Evolutionary conservation across 2,888 invertebrate genomes (phyloP).

Genomic region (Lycia hirtaria): DNA sequence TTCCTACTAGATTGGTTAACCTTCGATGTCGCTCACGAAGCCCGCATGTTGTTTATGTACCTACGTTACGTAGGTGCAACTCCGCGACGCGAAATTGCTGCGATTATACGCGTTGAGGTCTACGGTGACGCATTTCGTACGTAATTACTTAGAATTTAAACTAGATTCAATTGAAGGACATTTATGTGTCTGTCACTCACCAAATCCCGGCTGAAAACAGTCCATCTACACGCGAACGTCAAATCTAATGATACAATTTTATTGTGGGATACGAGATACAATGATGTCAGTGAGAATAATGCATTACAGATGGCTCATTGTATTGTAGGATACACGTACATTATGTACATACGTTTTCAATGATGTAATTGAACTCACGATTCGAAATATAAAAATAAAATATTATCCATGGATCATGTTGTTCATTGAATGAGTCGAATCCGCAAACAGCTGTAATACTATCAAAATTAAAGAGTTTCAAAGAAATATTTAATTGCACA

Average conservation of each 20-base stretch:
- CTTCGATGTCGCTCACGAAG: constrained; percentile 47
- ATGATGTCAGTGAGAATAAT: constrained; percentile 13
- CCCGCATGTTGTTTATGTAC: constrained; percentile 46
- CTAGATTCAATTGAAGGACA: background rate
- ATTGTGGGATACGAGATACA: constrained; percentile 6
- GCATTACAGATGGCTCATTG: constrained; percentile 6
- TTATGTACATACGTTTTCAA: background rate
- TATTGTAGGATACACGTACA: constrained; percentile 1
- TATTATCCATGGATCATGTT: constrained; percentile 14
- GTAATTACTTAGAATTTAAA: constrained; percentile 40
- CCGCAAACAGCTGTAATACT: constrained; percentile 3
- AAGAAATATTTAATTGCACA: background rate
- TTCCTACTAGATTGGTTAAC: constrained; percentile 49
- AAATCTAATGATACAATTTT: constrained; percentile 16
- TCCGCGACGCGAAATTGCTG: constrained; percentile 47
- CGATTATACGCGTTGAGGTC: constrained; percentile 40
- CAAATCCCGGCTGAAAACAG: background rate
- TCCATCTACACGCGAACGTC: constrained; percentile 6
- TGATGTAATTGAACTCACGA: constrained; percentile 11
- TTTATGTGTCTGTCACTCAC: background rate
- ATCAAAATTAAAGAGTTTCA: constrained; percentile 7
- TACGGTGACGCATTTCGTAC: constrained; percentile 57
- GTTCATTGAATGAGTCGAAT: constrained; percentile 1
- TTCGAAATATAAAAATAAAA: constrained; percentile 4
- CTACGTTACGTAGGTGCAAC: constrained; percentile 43